A percentile compares a stretch with the other conserved stretches of the same genome.
Evolutionary conservation across 2,888 invertebrate genomes (phyloP).

Genomic region (Ichneumoninae sp.): DNA sequence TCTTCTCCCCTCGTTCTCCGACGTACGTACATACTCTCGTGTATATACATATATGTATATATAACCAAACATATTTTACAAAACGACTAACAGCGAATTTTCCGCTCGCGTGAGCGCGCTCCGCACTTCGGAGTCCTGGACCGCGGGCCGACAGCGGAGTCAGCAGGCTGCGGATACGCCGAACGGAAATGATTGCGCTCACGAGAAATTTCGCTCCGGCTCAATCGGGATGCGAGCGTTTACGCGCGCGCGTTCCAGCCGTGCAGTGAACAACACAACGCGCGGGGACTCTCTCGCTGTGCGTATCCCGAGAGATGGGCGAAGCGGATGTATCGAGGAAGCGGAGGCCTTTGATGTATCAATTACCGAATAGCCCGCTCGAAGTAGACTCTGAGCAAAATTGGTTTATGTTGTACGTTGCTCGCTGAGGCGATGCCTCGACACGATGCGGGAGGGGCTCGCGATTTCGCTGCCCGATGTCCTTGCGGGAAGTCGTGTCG

Average conservation of each 20-base stretch:
- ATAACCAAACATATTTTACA: slow-evolving; percentile 64
- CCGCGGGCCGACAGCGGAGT: slow-evolving; percentile 46
- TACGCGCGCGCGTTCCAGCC: slow-evolving; percentile 39
- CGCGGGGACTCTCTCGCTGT: slow-evolving; percentile 26
- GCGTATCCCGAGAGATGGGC: slow-evolving; percentile 49
- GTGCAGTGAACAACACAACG: slow-evolving; percentile 38
- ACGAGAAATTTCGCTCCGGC: slow-evolving; percentile 57
- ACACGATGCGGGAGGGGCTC: not conserved
- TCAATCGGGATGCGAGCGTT: slow-evolving; percentile 50
- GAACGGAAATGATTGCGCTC: slow-evolving; percentile 65
- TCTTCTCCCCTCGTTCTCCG: slow-evolving; percentile 14
- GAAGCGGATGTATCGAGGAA: slow-evolving; percentile 62
- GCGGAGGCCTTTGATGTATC: slow-evolving; percentile 72
- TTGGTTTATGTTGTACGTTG: slow-evolving; percentile 56
- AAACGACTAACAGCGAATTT: slow-evolving; percentile 63
- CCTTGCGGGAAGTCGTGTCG: slow-evolving; percentile 7
- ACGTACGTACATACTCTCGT: not conserved
- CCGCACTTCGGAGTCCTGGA: slow-evolving; percentile 28
- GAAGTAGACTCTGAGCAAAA: slow-evolving; percentile 59
- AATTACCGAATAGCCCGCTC: slow-evolving; percentile 70
- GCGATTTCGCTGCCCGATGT: not conserved
- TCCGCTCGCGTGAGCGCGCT: slow-evolving; percentile 61
- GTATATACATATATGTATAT: not conserved
- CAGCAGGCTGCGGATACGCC: slow-evolving; percentile 51
- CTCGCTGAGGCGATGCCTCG: slow-evolving; percentile 15